Conservation (phyloP, 2,888 invertebrate species). For the Timema cristinae region DNA sequence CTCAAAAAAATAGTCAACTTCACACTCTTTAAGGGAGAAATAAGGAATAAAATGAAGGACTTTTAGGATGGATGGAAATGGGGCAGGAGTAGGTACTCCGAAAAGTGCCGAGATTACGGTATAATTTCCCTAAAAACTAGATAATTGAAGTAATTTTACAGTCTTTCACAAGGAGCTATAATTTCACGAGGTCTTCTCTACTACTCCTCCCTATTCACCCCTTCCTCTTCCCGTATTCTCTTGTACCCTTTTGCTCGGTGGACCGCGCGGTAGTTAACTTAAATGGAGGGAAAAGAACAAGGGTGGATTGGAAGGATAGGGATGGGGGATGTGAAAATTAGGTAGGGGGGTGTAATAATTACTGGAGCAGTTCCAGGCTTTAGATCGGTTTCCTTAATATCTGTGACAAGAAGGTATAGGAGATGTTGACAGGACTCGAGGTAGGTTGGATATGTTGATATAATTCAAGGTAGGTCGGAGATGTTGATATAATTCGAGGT, state of each 20-base stretch:
- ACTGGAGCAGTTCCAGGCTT: constrained; percentile 12
- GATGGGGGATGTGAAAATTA: not conserved
- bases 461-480: too few relatives aligned
- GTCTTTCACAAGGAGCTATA: constrained; percentile 30
- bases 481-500: too few relatives aligned
- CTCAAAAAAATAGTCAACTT: constrained; percentile 19
- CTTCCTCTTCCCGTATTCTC: too few relatives aligned
- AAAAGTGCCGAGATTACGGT: constrained; percentile 30
- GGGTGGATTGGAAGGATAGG: too few relatives aligned
- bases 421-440: too few relatives aligned
- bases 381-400: too few relatives aligned
- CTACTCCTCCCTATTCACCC: too few relatives aligned
- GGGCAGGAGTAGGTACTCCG: constrained; percentile 14
- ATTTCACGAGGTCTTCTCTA: constrained; percentile 24
- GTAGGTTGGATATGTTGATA: too few relatives aligned
- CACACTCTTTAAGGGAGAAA: not conserved
- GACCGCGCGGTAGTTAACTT: constrained; percentile 28
- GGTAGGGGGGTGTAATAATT: constrained; percentile 13
- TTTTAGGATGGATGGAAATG: constrained; percentile 3
- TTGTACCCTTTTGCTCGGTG: constrained; percentile 23
- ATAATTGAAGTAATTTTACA: constrained; percentile 33
- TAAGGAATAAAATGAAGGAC: not conserved
- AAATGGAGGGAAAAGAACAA: too few relatives aligned
- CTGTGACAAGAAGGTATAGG: too few relatives aligned
- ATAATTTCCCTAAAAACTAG: constrained; percentile 31